Evolutionary conservation across 64 coral and sea anemone genomes (phyloP).

Genomic region (Platygyra sinensis): DNA sequence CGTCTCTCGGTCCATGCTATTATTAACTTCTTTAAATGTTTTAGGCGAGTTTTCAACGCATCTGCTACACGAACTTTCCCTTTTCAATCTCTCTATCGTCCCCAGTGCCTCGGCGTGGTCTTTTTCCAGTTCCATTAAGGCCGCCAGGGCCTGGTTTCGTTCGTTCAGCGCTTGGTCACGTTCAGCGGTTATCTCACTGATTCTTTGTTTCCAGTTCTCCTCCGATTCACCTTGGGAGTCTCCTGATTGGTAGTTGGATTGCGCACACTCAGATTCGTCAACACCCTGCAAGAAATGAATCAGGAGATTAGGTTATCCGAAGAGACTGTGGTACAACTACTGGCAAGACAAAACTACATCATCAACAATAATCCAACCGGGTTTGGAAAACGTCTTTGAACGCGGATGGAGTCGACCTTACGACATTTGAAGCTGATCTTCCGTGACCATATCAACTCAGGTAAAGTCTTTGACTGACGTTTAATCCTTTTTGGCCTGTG

Average conservation of each 20-base stretch:
- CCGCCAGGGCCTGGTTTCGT: conserved; percentile 81
- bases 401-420: too few relatives aligned
- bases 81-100: conserved; percentile 57
- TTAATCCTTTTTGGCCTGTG: too few relatives aligned
- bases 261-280: neutral
- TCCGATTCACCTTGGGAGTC: conserved; percentile 65
- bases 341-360: too few relatives aligned
- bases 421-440: too few relatives aligned
- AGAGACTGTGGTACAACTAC: too few relatives aligned
- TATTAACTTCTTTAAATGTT: conserved; percentile 2
- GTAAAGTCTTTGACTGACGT: too few relatives aligned
- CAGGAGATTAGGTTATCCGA: too few relatives aligned
- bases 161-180: conserved; percentile 87
- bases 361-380: too few relatives aligned
- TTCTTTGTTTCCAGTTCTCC: conserved; percentile 68
- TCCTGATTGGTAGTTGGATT: conserved; percentile 11
- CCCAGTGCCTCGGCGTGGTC: conserved; percentile 64
- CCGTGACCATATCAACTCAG: too few relatives aligned
- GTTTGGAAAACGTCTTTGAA: too few relatives aligned
- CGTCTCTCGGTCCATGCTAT: neutral
- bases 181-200: conserved; percentile 80
- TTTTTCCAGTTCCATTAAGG: conserved; percentile 90
- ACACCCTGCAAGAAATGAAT: too few relatives aligned
- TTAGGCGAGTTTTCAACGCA: neutral
- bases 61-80: conserved; percentile 37